phyloP scores from a whole-genome alignment of 2,888 invertebrate genomes.

The Drosophila mimica region DNA sequence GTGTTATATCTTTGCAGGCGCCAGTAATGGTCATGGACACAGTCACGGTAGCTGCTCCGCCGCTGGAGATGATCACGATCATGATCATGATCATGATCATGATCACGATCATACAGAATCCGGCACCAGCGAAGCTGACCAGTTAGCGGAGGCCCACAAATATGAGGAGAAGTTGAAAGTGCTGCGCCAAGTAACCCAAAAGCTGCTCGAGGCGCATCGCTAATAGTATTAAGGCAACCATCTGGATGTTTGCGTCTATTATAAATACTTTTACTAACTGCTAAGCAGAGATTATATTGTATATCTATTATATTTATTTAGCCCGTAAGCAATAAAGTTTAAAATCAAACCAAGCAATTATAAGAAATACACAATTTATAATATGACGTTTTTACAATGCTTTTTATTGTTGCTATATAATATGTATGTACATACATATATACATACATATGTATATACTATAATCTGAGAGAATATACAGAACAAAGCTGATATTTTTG shows the following conservation, averaged over 20 bases:
- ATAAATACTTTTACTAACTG: slow-evolving; percentile 38
- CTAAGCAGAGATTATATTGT: slow-evolving; percentile 60
- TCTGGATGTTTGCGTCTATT: neutral
- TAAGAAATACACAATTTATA: neutral
- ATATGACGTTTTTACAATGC: neutral
- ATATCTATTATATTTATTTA: slow-evolving; percentile 54
- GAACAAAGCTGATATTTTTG: neutral
- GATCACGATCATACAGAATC: slow-evolving; percentile 42
- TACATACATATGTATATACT: neutral
- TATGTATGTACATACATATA: fast-evolving
- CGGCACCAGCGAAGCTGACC: slow-evolving; percentile 45
- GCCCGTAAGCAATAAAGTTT: slow-evolving; percentile 12
- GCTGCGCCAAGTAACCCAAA: slow-evolving; percentile 67
- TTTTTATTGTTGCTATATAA: neutral
- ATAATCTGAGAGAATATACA: neutral
- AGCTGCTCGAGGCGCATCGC: slow-evolving; percentile 61
- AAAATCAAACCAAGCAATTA: slow-evolving; percentile 11
- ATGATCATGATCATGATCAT: slow-evolving; percentile 36
- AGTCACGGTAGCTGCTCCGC: slow-evolving; percentile 57
- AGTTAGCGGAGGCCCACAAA: slow-evolving; percentile 55
- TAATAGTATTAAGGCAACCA: slow-evolving; percentile 36
- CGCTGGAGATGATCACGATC: slow-evolving; percentile 13
- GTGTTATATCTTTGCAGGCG: slow-evolving; percentile 42
- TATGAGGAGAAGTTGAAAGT: slow-evolving; percentile 68
- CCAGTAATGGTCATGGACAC: slow-evolving; percentile 66